Evolutionary conservation across 2,888 invertebrate genomes (phyloP).

Genomic region (Pecten maximus): DNA sequence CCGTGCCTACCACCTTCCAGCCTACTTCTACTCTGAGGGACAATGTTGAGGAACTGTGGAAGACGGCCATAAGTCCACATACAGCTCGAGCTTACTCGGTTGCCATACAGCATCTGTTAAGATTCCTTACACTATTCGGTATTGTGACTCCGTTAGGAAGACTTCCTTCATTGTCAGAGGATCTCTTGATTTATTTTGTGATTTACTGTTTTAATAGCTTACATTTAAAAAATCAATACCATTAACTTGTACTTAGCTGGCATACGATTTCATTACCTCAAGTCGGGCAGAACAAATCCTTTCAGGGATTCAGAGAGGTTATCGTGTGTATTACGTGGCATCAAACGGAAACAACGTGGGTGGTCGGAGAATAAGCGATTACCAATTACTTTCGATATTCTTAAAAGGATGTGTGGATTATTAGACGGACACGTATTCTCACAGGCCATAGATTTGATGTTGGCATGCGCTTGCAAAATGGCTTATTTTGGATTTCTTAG

Average conservation of each 20-base stretch:
- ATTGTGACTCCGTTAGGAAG: neutral
- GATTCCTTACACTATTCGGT: neutral
- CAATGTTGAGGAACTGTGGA: conserved; percentile 13
- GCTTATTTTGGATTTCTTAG: neutral
- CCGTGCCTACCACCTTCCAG: conserved; percentile 39
- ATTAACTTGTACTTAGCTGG: conserved; percentile 46
- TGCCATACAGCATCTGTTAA: neutral
- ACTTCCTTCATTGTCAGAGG: neutral
- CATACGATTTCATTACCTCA: conserved; percentile 27
- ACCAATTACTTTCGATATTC: conserved; percentile 35
- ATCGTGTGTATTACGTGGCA: neutral
- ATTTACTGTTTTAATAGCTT: conserved; percentile 3
- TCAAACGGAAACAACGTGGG: neutral
- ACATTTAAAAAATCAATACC: conserved; percentile 24
- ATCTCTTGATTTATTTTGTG: conserved; percentile 26
- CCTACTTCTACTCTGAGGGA: neutral
- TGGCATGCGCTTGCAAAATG: neutral
- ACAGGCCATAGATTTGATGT: neutral
- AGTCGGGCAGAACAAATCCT: neutral
- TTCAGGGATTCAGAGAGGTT: conserved; percentile 21
- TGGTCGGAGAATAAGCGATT: neutral
- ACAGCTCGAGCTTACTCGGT: conserved; percentile 22
- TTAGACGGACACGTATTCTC: neutral
- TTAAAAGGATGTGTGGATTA: neutral
- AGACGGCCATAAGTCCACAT: neutral